Evolutionary conservation across 2,797 vertebrate genomes (phyloP).

Genomic region (Crax fasciolata): DNA sequence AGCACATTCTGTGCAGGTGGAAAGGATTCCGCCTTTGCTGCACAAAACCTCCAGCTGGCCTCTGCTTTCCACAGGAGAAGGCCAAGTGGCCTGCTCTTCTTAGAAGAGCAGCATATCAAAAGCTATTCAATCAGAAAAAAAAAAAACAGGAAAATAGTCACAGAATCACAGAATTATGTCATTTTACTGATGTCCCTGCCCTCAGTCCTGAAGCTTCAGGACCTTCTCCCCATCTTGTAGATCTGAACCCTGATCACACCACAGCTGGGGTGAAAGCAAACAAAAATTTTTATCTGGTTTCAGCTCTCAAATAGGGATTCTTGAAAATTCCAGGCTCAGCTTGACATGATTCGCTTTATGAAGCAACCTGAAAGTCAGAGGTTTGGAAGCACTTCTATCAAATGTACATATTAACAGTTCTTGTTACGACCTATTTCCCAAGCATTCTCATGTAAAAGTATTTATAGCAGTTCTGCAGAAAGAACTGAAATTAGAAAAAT

Average conservation of each 20-base stretch:
- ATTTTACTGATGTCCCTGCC: background rate
- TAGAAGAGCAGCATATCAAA: background rate
- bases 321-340: background rate
- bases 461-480: slow-evolving; percentile 74
- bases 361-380: slow-evolving; percentile 2
- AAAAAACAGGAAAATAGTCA: background rate
- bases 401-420: slow-evolving; percentile 36
- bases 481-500: slow-evolving; percentile 80
- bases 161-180: no score
- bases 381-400: slow-evolving; percentile 13
- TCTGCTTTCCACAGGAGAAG: background rate
- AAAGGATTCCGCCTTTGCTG: background rate
- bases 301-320: background rate
- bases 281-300: background rate
- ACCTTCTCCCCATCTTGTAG: fast-evolving
- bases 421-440: slow-evolving; percentile 65
- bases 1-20: background rate
- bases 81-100: background rate
- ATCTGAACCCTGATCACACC: background rate
- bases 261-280: background rate
- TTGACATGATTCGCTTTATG: background rate
- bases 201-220: background rate
- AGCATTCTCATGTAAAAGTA: slow-evolving; percentile 71
- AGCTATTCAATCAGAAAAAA: no score
- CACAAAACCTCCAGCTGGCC: background rate